A percentile compares a stretch with the other conserved stretches of the same genome.
phyloP scores from a whole-genome alignment of 2,113 vertebrate species.

The Rutilus rutilus region DNA sequence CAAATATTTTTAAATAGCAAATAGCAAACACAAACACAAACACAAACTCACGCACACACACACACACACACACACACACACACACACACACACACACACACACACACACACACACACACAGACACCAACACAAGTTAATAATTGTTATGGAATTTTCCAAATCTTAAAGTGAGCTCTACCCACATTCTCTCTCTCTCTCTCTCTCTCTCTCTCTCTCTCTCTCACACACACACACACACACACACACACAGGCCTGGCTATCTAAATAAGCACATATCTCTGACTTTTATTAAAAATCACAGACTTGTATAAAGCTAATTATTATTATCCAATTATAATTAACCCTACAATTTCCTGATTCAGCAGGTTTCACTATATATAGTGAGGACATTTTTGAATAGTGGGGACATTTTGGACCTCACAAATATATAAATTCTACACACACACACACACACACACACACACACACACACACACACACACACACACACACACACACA shows the following conservation, averaged over 20 bases:
- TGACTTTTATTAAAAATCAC: too few species aligned
- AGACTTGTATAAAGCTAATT: too few species aligned
- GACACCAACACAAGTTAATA: slow-evolving; percentile 11
- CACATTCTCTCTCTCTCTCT: not conserved
- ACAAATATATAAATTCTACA: not conserved
- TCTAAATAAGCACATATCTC: too few species aligned
- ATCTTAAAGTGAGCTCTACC: not conserved
- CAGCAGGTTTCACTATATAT: not conserved
- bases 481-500: not conserved
- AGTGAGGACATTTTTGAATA: not conserved
- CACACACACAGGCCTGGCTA: not conserved
- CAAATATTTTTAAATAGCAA: too few species aligned
- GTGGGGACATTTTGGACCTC: not conserved
- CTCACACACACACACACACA: slow-evolving; percentile 16
- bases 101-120: not conserved
- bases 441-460: not conserved
- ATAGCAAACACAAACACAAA: too few species aligned
- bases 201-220: not conserved
- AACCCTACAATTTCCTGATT: not conserved
- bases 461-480: not conserved
- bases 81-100: not conserved
- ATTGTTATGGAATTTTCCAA: slow-evolving; percentile 54
- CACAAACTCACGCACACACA: too few species aligned
- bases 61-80: too few species aligned
- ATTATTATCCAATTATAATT: too few species aligned